Evolutionary conservation across 1,140 invertebrate genomes (phyloP).

Genomic region (Zaprionus tsacasi): DNA sequence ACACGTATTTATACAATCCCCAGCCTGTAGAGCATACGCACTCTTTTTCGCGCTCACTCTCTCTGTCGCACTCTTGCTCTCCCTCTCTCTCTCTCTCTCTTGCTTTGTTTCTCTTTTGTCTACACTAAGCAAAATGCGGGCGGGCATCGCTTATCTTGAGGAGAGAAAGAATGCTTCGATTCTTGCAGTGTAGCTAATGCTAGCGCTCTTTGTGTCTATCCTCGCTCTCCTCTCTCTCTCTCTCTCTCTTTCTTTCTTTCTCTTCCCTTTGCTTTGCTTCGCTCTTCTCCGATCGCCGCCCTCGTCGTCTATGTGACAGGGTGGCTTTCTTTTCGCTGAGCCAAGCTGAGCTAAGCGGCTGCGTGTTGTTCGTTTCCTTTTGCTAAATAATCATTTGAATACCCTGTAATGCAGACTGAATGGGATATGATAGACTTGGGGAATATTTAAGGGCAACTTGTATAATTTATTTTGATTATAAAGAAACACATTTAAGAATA

Average conservation of each 20-base stretch:
- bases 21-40: conserved; percentile 43
- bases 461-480: too few relatives aligned
- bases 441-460: background rate
- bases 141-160: background rate
- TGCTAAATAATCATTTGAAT: conserved; percentile 27
- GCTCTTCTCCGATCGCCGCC: conserved; percentile 16
- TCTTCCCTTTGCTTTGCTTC: background rate
- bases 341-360: background rate
- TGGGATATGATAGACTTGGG: background rate
- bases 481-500: too few relatives aligned
- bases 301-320: conserved; percentile 40
- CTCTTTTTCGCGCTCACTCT: conserved; percentile 14
- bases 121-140: conserved; percentile 19
- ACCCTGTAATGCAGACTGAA: background rate
- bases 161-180: background rate
- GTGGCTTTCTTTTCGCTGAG: conserved; percentile 57
- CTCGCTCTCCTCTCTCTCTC: conserved; percentile 11
- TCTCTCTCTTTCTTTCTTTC: conserved; percentile 8
- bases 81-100: conserved; percentile 3
- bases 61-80: conserved; percentile 8
- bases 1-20: conserved; percentile 43
- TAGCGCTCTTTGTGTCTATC: conserved; percentile 15
- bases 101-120: background rate
- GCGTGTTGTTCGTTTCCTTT: conserved; percentile 45
- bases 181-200: background rate